A percentile compares a stretch with the other conserved stretches of the same genome.
Evolutionary conservation across 2,888 invertebrate species (phyloP).

Genomic region (Noctua fimbriata): DNA sequence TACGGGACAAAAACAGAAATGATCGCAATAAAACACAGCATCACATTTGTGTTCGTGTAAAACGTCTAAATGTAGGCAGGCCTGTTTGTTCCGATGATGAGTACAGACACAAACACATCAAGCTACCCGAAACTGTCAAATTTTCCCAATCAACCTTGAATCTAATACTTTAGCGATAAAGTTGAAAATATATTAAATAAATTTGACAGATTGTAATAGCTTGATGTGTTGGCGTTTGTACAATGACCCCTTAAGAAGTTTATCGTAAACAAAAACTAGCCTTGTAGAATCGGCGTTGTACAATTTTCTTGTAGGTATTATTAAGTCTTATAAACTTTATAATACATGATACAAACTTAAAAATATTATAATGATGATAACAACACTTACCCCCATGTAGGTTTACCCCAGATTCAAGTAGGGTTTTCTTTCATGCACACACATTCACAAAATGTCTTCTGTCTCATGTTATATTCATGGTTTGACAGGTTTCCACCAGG

Average conservation of each 20-base stretch:
- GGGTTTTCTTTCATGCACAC: slow-evolving; percentile 65
- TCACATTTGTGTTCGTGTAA: no score
- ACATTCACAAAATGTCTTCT: slow-evolving; percentile 48
- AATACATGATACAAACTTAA: not conserved
- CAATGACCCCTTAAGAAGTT: not conserved
- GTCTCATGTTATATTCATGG: slow-evolving; percentile 65
- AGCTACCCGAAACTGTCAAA: no score
- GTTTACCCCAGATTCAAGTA: slow-evolving; percentile 74
- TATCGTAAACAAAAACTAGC: not conserved
- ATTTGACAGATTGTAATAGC: no score
- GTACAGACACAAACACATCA: no score
- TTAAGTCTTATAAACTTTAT: not conserved
- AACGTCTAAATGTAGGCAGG: no score
- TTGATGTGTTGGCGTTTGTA: no score
- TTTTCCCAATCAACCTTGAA: no score
- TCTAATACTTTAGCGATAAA: no score
- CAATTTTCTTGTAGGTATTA: not conserved
- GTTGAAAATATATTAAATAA: no score
- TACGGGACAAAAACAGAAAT: no score
- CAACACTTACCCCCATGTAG: slow-evolving; percentile 66
- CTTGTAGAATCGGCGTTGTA: not conserved
- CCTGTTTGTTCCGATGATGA: no score
- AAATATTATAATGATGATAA: slow-evolving; percentile 4
- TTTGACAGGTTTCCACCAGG: slow-evolving; percentile 34
- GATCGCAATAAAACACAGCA: no score